Evolutionary conservation across 2,888 invertebrate species (phyloP).

Genomic region (Masnerella sp.): DNA sequence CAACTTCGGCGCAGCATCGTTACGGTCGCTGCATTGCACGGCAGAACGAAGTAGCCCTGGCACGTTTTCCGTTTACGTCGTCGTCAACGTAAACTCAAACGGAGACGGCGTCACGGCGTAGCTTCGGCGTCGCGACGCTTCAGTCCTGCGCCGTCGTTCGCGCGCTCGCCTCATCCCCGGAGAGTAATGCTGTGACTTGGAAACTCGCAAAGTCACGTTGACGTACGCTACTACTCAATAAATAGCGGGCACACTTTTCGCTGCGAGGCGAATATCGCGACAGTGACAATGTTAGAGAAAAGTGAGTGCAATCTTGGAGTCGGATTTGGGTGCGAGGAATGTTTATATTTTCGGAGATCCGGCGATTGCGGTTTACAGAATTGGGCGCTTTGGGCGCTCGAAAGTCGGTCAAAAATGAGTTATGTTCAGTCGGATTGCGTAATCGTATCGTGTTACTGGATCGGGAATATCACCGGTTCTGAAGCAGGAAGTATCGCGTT

Average conservation of each 20-base stretch:
- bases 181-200: constrained; percentile 56
- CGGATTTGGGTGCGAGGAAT: too few relatives aligned
- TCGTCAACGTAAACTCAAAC: constrained; percentile 65
- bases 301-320: constrained; percentile 75
- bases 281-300: constrained; percentile 73
- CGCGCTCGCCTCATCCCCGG: constrained; percentile 52
- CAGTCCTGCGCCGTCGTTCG: constrained; percentile 70
- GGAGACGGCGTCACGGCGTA: constrained; percentile 63
- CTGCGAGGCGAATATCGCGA: constrained; percentile 43
- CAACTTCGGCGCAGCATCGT: too few relatives aligned
- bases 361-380: too few relatives aligned
- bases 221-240: constrained; percentile 32
- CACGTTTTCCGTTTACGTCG: constrained; percentile 64
- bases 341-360: too few relatives aligned
- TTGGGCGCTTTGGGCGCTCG: too few relatives aligned
- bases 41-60: constrained; percentile 54
- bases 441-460: constrained; percentile 65
- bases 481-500: constrained; percentile 59
- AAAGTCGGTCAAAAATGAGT: constrained; percentile 33
- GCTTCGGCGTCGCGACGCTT: constrained; percentile 71
- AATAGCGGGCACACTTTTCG: constrained; percentile 28
- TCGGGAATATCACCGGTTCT: constrained; percentile 52
- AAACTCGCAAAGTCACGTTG: constrained; percentile 50
- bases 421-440: constrained; percentile 61
- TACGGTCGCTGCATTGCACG: too few relatives aligned